Percentiles rank a stretch among this genome's conserved stretches.
Conservation (phyloP, 2,797 vertebrate species). For the Serranus cabrilla region DNA sequence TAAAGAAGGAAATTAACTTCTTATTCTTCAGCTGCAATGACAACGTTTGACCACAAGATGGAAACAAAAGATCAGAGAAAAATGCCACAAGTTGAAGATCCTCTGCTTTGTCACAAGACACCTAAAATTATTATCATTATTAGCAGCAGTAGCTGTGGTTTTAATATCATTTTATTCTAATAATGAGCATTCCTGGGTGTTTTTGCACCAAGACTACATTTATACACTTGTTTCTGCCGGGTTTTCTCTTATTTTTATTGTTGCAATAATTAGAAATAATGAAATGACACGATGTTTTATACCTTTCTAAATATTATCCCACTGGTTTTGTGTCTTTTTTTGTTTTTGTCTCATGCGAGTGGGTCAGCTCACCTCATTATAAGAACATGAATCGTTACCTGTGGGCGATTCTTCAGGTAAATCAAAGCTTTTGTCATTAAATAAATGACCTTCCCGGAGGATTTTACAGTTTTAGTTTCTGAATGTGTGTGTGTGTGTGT, state of each 20-base stretch:
- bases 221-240: background rate
- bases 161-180: background rate
- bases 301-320: background rate
- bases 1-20: too few relatives aligned
- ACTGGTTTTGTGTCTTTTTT: background rate
- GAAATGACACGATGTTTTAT: background rate
- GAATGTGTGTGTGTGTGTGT: slow-evolving; percentile 12
- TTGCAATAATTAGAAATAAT: background rate
- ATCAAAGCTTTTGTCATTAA: slow-evolving; percentile 27
- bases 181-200: background rate
- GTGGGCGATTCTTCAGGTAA: slow-evolving; percentile 9
- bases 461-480: slow-evolving; percentile 23
- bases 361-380: background rate
- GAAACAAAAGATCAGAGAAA: slow-evolving; percentile 55
- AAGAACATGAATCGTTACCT: background rate
- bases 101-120: background rate
- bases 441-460: background rate
- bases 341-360: background rate
- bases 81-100: background rate
- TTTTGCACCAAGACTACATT: background rate
- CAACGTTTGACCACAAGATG: slow-evolving; percentile 69
- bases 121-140: background rate
- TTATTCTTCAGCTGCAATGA: slow-evolving; percentile 22
- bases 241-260: background rate
- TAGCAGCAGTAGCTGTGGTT: background rate